Base-by-base conservation (phyloP, 2,888 invertebrate species). In the Drymonia ruficornis region DNA sequence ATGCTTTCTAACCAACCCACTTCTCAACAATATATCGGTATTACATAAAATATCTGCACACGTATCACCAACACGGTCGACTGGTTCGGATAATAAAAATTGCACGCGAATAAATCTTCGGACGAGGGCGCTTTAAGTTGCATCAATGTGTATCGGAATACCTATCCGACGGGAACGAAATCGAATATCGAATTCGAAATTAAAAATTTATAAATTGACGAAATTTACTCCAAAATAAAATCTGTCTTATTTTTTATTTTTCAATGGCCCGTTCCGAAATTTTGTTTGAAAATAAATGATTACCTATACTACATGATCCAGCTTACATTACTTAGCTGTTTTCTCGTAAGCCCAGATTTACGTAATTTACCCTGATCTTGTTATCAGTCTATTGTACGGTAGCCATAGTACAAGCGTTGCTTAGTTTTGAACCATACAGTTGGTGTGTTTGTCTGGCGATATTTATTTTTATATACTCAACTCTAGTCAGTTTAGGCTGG, bases 71-170 rank as follows among this genome's bases (percentile, higher is more conserved):
- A 36, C n/a, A 36, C 78, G 64, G 65, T 54, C 61, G 78, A 70
- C 53, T 72, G 76, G 63, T 67, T 74, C 53, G 70, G 61, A 76
- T n/a, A 80, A 81, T 79, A 80, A 83, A 81, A 81, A 74, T 70
- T 38, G 63, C 53, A 61, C 59, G 56, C 53, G 63, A 67, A 70
- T 75, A 72, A 71, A 81, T 78, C 72, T 67, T 62, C 66, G 65
- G 72, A 69, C 59, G 74, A 67, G 71, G n/a, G 65, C 61, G 63
- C 59, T 67, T 72, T 73, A 71, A 72, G 72, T 72, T 73, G 66
- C 66, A 66, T 59, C 65, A 53, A 60, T 61, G 63, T 65, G 60
- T 63, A 66, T 55, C 56, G 49, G 53, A 64, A 68, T 55, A 63
- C 54, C 51, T 52, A 55, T 56, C 55, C 56, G 45, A 23, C 59